Percentiles rank a stretch among this genome's conserved stretches.
Conservation (phyloP, 2,113 vertebrate species). For the Carassius auratus region DNA sequence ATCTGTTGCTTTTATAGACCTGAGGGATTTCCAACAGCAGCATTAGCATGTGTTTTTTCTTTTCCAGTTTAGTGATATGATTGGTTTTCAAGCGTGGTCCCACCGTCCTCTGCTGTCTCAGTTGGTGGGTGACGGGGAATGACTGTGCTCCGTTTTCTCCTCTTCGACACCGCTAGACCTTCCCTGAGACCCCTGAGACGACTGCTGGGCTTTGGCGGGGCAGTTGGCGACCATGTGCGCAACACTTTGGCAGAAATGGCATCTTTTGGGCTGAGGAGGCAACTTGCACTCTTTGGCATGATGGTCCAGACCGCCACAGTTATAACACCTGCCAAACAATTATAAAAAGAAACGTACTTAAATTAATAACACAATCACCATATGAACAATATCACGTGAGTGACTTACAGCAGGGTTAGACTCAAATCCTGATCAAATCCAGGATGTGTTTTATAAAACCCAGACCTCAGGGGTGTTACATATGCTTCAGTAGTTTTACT, state of each 20-base stretch:
- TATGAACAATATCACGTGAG: neutral
- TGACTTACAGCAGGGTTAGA: too few species aligned
- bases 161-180: constrained; percentile 80
- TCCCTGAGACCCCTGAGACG: constrained; percentile 88
- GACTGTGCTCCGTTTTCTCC: constrained; percentile 82
- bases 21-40: constrained; percentile 79
- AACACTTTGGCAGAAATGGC: constrained; percentile 96
- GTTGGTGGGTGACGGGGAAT: constrained; percentile 74
- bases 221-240: constrained; percentile 96
- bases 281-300: constrained; percentile 98
- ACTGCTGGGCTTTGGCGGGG: constrained; percentile 88
- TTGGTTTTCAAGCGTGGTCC: constrained; percentile 70
- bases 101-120: constrained; percentile 64
- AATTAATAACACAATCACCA: neutral
- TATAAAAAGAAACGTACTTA: constrained; percentile 9
- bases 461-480: too few species aligned
- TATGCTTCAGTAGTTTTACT: too few species aligned
- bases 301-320: constrained; percentile 95
- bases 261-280: constrained; percentile 96
- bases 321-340: constrained; percentile 85
- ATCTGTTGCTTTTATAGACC: constrained; percentile 65
- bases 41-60: constrained; percentile 52
- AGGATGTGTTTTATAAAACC: too few species aligned
- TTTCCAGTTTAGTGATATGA: constrained; percentile 69
- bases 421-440: too few species aligned